These are phyloP conservation scores for Thamnophis sirtalis DNA, from an alignment of 2,113 vertebrate species.

Conservation along the genomic window DNA sequence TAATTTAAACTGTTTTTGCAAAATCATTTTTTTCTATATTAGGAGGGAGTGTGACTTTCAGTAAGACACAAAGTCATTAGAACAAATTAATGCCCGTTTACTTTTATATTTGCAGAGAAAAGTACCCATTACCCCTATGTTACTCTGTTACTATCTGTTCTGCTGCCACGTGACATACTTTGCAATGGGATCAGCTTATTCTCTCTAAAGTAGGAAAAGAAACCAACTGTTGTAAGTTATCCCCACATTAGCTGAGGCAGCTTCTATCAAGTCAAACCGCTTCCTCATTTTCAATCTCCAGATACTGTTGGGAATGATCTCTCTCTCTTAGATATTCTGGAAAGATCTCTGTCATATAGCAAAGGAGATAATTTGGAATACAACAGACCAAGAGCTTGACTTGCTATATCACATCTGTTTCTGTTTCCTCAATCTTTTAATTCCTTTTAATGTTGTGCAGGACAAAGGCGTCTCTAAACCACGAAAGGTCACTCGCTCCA, in stretches of 20 bases:
- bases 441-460: background rate
- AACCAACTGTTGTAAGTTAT: background rate
- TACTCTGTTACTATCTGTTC: background rate
- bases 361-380: background rate
- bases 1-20: background rate
- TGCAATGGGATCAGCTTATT: background rate
- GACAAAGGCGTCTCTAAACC: background rate
- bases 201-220: background rate
- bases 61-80: background rate
- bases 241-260: background rate
- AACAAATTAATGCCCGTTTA: background rate
- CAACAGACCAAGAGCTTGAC: background rate
- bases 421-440: background rate
- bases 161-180: background rate
- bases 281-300: background rate
- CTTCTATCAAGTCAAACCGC: background rate
- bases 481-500: background rate
- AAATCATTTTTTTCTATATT: background rate
- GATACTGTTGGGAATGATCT: background rate
- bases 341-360: background rate
- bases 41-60: background rate
- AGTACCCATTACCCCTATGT: background rate
- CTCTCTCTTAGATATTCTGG: background rate
- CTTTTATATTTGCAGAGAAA: background rate
- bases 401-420: background rate